Conservation (phyloP, 1,140 invertebrate genomes). For the Trachelipus rathkii region DNA sequence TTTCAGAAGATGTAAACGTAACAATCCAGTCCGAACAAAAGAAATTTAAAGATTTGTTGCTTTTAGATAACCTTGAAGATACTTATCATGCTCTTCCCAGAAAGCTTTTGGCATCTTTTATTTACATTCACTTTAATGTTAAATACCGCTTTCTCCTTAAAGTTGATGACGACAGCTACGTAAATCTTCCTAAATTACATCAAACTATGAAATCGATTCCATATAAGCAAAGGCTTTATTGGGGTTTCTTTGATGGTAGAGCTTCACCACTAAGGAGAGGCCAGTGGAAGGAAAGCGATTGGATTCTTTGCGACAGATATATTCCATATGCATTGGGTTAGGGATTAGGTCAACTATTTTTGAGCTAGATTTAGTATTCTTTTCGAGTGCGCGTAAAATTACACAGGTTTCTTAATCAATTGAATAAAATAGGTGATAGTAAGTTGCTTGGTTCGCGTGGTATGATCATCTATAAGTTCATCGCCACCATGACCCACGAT, state of each 20-base stretch:
- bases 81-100: conserved; percentile 65
- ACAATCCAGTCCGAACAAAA: conserved; percentile 60
- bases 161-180: conserved; percentile 81
- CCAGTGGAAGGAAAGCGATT: conserved; percentile 81
- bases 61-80: conserved; percentile 63
- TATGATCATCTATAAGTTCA: conserved; percentile 78
- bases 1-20: conserved; percentile 50
- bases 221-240: conserved; percentile 62
- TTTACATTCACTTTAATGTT: conserved; percentile 52
- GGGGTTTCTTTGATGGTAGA: conserved; percentile 89
- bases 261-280: conserved; percentile 71
- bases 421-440: conserved; percentile 89
- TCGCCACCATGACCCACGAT: conserved; percentile 81
- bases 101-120: conserved; percentile 65
- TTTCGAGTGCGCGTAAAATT: conserved; percentile 80
- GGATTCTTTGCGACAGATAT: conserved; percentile 88
- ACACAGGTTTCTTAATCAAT: conserved; percentile 57
- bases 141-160: conserved; percentile 76
- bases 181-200: conserved; percentile 61
- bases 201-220: conserved; percentile 56
- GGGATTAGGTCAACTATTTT: conserved; percentile 96
- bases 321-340: conserved; percentile 90
- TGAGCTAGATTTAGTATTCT: conserved; percentile 71
- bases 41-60: conserved; percentile 62
- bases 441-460: conserved; percentile 82